Percentiles rank a stretch among this genome's conserved stretches.
Conservation (phyloP, 2,797 vertebrate genomes). For the Brachyrhaphis roseni region DNA sequence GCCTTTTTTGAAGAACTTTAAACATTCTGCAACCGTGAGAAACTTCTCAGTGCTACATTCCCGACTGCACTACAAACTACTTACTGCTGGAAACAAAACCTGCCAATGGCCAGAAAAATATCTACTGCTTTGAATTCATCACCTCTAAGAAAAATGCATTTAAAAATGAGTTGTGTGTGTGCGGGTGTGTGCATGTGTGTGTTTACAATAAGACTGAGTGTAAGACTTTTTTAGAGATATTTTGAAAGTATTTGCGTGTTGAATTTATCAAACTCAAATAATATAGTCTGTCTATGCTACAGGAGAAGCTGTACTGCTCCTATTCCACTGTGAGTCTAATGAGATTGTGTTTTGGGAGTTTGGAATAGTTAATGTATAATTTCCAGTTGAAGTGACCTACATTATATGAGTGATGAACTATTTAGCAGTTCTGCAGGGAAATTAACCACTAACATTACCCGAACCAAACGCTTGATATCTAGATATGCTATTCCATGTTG, state of each 20-base stretch:
- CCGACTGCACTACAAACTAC: slow-evolving; percentile 25
- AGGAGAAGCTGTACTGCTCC: slow-evolving; percentile 4
- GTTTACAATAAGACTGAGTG: slow-evolving; percentile 55
- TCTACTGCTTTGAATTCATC: slow-evolving; percentile 34
- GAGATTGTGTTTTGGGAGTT: slow-evolving; percentile 19
- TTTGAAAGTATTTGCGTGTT: slow-evolving; percentile 29
- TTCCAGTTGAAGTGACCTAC: slow-evolving; percentile 19
- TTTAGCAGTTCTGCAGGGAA: slow-evolving; percentile 30
- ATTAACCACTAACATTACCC: slow-evolving; percentile 22
- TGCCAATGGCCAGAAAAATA: background rate
- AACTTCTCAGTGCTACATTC: slow-evolving; percentile 39
- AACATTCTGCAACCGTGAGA: slow-evolving; percentile 23
- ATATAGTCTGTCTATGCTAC: slow-evolving; percentile 4
- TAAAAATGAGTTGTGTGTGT: slow-evolving; percentile 21
- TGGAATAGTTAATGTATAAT: slow-evolving; percentile 19
- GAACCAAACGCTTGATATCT: slow-evolving; percentile 22
- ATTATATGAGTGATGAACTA: slow-evolving; percentile 14
- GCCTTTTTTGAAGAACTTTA: slow-evolving; percentile 97
- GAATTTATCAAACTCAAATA: slow-evolving; percentile 27
- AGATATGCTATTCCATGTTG: background rate
- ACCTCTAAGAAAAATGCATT: slow-evolving; percentile 5
- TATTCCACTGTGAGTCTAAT: slow-evolving; percentile 15
- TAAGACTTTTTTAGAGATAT: slow-evolving; percentile 11
- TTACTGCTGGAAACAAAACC: slow-evolving; percentile 11
- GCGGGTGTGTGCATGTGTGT: slow-evolving; percentile 30